Conservation (phyloP, 2,797 vertebrate species). For the Apogon talboti region DNA sequence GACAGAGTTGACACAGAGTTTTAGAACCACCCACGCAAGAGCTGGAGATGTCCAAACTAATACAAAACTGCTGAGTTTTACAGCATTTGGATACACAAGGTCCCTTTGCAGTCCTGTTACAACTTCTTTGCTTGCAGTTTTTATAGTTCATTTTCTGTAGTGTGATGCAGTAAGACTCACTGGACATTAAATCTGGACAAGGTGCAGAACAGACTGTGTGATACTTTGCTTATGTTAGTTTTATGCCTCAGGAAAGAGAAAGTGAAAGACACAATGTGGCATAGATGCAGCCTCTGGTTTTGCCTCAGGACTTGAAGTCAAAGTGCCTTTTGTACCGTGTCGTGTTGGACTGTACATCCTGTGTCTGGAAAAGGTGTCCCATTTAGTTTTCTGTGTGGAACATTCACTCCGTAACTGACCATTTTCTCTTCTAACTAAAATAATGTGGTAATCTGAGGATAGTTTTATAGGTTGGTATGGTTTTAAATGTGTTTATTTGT, state of each 20-base stretch:
- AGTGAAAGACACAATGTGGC: conserved; percentile 32
- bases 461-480: conserved; percentile 17
- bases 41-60: conserved; percentile 42
- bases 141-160: conserved; percentile 40
- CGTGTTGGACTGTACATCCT: conserved; percentile 7
- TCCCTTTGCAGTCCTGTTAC: conserved; percentile 25
- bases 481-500: conserved; percentile 42
- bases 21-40: conserved; percentile 39
- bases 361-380: conserved; percentile 40
- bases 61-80: conserved; percentile 31
- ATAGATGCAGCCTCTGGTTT: conserved; percentile 14
- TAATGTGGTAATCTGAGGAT: conserved; percentile 9
- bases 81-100: conserved; percentile 29
- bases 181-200: conserved; percentile 37
- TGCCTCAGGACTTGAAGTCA: conserved; percentile 12
- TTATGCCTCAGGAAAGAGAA: conserved; percentile 32
- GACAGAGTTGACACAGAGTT: conserved; percentile 16
- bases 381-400: conserved; percentile 37
- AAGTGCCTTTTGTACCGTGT: conserved; percentile 38
- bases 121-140: conserved; percentile 41
- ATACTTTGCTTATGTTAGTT: conserved; percentile 20
- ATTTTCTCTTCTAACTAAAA: conserved; percentile 25
- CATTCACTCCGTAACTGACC: conserved; percentile 21
- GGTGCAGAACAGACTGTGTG: conserved; percentile 20
- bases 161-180: conserved; percentile 48